Evolutionary conservation across 37 sponge, comb jelly and placozoan genomes (phyloP).

Genomic region (Hormiphora californensis): DNA sequence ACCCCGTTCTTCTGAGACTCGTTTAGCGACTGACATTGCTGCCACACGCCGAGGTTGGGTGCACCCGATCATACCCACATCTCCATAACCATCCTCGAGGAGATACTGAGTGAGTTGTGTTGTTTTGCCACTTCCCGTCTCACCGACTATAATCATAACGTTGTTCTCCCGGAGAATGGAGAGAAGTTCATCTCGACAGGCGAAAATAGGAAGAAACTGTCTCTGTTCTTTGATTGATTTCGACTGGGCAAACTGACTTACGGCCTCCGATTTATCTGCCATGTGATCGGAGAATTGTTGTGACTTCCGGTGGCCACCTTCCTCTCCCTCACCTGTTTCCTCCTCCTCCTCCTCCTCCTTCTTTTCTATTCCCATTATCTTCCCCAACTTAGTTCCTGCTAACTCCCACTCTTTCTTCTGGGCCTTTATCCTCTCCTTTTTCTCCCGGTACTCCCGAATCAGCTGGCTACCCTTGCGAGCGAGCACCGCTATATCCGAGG

Average conservation of each 20-base stretch:
- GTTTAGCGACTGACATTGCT: slow-evolving; percentile 98
- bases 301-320: slow-evolving; percentile 74
- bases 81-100: slow-evolving; percentile 87
- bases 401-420: slow-evolving; percentile 96
- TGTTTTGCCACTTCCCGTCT: slow-evolving; percentile 98
- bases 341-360: slow-evolving; percentile 81
- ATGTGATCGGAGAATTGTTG: slow-evolving; percentile 94
- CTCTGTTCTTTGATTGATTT: slow-evolving; percentile 87
- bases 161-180: slow-evolving; percentile 85
- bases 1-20: slow-evolving; percentile 90
- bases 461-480: slow-evolving; percentile 89
- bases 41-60: slow-evolving; percentile 99
- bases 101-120: slow-evolving; percentile 98
- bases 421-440: slow-evolving; percentile 96
- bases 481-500: slow-evolving; percentile 89
- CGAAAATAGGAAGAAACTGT: slow-evolving; percentile 92
- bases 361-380: slow-evolving; percentile 86
- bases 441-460: slow-evolving; percentile 77
- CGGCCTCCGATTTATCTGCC: slow-evolving; percentile 70
- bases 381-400: slow-evolving; percentile 89
- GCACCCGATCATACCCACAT: slow-evolving; percentile 93
- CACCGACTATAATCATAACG: slow-evolving; percentile 94
- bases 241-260: slow-evolving; percentile 81
- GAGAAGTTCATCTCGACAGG: slow-evolving; percentile 78
- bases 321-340: slow-evolving; percentile 62